A percentile compares a stretch with the other conserved stretches of the same genome.
Evolutionary conservation across 1,140 invertebrate species (phyloP).

Genomic region (Euschistus heros): DNA sequence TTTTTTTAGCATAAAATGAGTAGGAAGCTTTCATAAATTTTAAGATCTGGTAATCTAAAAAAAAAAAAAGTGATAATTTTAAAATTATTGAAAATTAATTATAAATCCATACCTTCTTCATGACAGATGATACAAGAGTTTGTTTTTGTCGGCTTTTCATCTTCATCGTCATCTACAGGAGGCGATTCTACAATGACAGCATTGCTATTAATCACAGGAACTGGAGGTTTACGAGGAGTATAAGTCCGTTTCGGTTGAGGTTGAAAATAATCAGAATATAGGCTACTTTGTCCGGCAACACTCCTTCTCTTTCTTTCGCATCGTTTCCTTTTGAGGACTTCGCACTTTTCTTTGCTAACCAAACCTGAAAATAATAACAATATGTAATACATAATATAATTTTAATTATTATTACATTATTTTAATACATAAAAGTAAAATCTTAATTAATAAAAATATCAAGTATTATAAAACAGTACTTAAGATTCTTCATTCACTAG

Average conservation of each 20-base stretch:
- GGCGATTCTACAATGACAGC: background rate
- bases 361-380: constrained; percentile 4
- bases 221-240: background rate
- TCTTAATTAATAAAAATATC: too few relatives aligned
- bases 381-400: too few relatives aligned
- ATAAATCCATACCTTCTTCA: background rate
- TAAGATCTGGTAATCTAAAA: background rate
- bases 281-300: constrained; percentile 19
- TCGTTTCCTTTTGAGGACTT: constrained; percentile 11
- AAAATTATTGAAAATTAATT: background rate
- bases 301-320: constrained; percentile 18
- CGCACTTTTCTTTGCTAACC: constrained; percentile 3
- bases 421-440: too few relatives aligned
- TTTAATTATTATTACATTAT: too few relatives aligned
- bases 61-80: background rate
- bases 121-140: constrained; percentile 6
- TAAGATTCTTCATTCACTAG: too few relatives aligned
- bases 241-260: constrained; percentile 10
- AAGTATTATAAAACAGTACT: too few relatives aligned
- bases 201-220: background rate
- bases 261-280: constrained; percentile 21
- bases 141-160: background rate
- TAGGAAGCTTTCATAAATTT: too few relatives aligned
- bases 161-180: constrained; percentile 12
- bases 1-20: too few relatives aligned